Conservation (phyloP, 2,888 invertebrate genomes). For the Drosophila yooni region DNA sequence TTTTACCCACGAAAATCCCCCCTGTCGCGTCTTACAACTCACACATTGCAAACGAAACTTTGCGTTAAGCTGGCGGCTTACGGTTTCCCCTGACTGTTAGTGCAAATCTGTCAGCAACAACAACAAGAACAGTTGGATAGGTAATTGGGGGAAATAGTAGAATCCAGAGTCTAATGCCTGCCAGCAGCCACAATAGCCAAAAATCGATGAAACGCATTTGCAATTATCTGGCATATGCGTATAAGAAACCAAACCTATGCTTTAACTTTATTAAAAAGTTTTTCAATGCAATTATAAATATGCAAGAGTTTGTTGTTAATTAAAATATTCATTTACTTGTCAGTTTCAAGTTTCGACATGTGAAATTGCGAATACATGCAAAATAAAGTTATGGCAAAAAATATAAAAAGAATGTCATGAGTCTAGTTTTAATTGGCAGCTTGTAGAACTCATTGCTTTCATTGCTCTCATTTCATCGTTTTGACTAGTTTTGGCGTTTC, state of each 20-base stretch:
- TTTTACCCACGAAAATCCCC: conserved; percentile 38
- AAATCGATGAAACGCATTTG: conserved; percentile 14
- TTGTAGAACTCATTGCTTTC: background rate
- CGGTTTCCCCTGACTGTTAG: conserved; percentile 26
- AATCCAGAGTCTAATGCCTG: background rate
- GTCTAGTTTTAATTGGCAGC: conserved; percentile 5
- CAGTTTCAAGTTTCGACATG: background rate
- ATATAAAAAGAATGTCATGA: background rate
- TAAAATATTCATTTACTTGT: background rate
- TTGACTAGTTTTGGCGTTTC: conserved; percentile 3
- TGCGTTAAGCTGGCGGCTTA: conserved; percentile 40
- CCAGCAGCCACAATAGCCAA: conserved; percentile 9
- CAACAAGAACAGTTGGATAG: background rate
- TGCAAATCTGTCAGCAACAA: conserved; percentile 10
- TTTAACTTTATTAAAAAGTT: background rate
- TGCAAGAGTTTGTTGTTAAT: background rate
- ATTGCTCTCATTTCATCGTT: conserved; percentile 14
- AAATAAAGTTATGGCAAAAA: background rate
- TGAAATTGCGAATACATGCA: background rate
- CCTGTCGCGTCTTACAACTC: conserved; percentile 1
- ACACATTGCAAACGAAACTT: conserved; percentile 27
- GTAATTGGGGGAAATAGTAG: background rate
- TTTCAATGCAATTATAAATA: background rate
- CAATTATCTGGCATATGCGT: conserved; percentile 6
- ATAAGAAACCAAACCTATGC: background rate